Conservation (phyloP, 2,113 vertebrate genomes). For the Ifrita kowaldi region DNA sequence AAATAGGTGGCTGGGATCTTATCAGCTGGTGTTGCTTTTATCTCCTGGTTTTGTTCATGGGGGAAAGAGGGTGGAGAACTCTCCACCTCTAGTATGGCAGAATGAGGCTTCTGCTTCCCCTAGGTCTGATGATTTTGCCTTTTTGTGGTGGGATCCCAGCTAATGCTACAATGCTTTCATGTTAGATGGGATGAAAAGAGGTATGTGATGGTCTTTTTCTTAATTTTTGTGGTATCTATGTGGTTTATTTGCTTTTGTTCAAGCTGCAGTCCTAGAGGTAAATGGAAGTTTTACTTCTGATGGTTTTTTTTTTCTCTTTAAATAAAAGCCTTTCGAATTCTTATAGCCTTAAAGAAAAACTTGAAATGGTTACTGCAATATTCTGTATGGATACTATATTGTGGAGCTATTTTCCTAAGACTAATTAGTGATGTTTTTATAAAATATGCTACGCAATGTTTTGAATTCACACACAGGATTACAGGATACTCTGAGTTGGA, state of each 20-base stretch:
- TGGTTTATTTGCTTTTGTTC: neutral
- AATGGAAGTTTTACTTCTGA: neutral
- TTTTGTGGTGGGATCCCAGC: neutral
- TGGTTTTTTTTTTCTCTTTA: neutral
- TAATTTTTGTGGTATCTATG: neutral
- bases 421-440: neutral
- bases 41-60: neutral
- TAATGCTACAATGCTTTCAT: neutral
- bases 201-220: neutral
- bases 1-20: neutral
- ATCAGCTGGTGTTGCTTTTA: neutral
- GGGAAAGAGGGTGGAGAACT: neutral
- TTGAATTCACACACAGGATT: neutral
- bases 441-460: neutral
- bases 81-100: rapidly evolving
- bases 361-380: neutral
- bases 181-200: neutral
- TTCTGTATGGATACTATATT: neutral
- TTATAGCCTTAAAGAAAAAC: neutral
- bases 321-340: neutral
- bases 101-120: neutral
- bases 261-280: neutral
- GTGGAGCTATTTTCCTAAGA: neutral
- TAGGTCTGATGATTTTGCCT: neutral
- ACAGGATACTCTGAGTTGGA: neutral